Base-by-base conservation (phyloP, 2,888 invertebrate genomes). In the Drosophila conformis region DNA sequence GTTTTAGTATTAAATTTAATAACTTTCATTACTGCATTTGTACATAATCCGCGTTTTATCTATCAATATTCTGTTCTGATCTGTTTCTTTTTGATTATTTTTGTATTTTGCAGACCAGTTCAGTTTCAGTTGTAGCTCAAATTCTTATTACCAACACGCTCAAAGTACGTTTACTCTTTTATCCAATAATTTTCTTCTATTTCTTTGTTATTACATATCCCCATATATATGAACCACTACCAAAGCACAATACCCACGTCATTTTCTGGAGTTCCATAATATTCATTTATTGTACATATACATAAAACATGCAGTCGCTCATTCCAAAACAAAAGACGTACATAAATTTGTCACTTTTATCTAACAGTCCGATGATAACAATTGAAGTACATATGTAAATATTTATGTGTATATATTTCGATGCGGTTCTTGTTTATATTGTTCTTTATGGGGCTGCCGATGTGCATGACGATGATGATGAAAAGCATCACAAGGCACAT, bases 41-140 rank as follows among this genome's bases (percentile, higher is more conserved):
- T 64, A 27, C 49, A 54, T 51, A 63, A 69, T 66, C 29, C 36
- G 66, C 38, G 51, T 42, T 73, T 40, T 60, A 64, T 58, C 38
- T n/a, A 68, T 54, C 58, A 49, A 60, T 56, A 52, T 65, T 62
- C 61, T 73, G 46, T 63, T 76, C 48, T 49, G 63, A 46, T 40
- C 42, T 76, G 18, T 69, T 68, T 60, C 42, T 69, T 66, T 78
- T 60, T 73, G 46, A 69, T 60, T 62, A 60, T 75, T 76, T 46
- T 75, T 70, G 38, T 71, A 75, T 86, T 84, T 82, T 82, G 71
- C 85, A 86, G 85, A 73, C 86, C 63, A 88, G 76, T 74, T 85
- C 85, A 77, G 80, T 70, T 74, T 86, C 85, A 88, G 89, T 90
- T 78, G 90, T 86, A 82, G 86, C 90, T 83, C 83, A 86, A 71